Base-by-base conservation (phyloP, 2,113 vertebrate genomes). In the Thinocorus orbignyianus region DNA sequence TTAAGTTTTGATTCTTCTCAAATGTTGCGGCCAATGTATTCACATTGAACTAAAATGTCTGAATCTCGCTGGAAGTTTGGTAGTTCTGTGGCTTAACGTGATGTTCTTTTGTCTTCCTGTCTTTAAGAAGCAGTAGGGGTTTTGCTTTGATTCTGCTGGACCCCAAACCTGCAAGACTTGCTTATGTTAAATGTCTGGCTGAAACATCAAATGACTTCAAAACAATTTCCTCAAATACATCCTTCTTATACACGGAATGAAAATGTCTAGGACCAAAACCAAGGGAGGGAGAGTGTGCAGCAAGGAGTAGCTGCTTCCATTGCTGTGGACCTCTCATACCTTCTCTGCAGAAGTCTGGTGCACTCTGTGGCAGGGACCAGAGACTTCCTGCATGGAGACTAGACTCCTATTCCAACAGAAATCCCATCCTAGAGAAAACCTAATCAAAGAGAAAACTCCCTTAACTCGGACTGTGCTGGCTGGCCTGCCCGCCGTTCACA, bases 1-100 rank as follows among this genome's bases (percentile, higher is more conserved):
- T 96, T 96, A 79, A 86, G 44, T 96, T 96, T 93, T 94, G 57
- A 82, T 95, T 94, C 20, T 93, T 92, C 58, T 90, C 19, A 58
- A 84, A 57, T 79, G 30, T 74, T 82, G 91, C 15, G 25, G 54
- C 28, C 15, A 62, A 13, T 91, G 54, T 86, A 44, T 91, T 94
- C 79, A 58, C 31, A 30, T 87, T 55, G 88, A 90, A 86, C 65
- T 54, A 72, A 65, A 80, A 64, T 88, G 42, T 69, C 41, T 51
- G 71, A 51, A 61, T 83, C 35, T 88, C 46, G 31, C 42, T 88
- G 91, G 62, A 71, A 93, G 68, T 57, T 58, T 81, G 64, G 20
- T 58, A 58, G 81, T 65, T 88, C 71, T 6, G 1, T 89, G 70
- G 58, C 18, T 55, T 86, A 81, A 60, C 30, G 16, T 48, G 52